Evolutionary conservation across 2,888 invertebrate genomes (phyloP).

Genomic region (Tenthredo mesomela): DNA sequence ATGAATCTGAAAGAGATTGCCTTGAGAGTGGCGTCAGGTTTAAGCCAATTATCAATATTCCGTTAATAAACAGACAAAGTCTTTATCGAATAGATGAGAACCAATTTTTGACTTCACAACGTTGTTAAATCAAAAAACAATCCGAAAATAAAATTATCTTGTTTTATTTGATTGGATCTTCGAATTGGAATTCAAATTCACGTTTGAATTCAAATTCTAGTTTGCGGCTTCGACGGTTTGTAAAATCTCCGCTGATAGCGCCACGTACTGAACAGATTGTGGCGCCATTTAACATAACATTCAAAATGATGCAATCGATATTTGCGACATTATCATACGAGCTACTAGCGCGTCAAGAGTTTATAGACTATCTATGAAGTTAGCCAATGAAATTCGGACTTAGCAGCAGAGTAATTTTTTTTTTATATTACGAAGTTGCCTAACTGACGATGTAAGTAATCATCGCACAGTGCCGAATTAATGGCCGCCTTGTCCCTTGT

Average conservation of each 20-base stretch:
- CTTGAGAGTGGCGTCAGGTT: neutral
- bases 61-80: neutral
- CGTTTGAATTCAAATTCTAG: neutral
- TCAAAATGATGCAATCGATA: slow-evolving; percentile 10
- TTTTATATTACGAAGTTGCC: slow-evolving; percentile 46
- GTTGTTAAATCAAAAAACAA: neutral
- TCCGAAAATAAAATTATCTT: neutral
- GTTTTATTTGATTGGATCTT: neutral
- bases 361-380: slow-evolving; percentile 27
- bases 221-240: neutral
- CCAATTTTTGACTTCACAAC: neutral
- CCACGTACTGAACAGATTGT: neutral
- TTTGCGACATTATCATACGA: slow-evolving; percentile 10
- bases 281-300: neutral
- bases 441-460: slow-evolving; percentile 44
- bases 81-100: neutral
- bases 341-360: too few relatives aligned
- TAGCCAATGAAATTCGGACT: neutral
- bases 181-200: neutral
- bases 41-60: slow-evolving; percentile 18
- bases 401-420: neutral
- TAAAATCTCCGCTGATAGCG: neutral
- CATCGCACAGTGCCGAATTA: slow-evolving; percentile 69
- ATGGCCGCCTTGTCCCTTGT: slow-evolving; percentile 71
- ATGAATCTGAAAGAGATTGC: neutral